phyloP scores from a whole-genome alignment of 2,113 vertebrate genomes.

The Hucho hucho region DNA sequence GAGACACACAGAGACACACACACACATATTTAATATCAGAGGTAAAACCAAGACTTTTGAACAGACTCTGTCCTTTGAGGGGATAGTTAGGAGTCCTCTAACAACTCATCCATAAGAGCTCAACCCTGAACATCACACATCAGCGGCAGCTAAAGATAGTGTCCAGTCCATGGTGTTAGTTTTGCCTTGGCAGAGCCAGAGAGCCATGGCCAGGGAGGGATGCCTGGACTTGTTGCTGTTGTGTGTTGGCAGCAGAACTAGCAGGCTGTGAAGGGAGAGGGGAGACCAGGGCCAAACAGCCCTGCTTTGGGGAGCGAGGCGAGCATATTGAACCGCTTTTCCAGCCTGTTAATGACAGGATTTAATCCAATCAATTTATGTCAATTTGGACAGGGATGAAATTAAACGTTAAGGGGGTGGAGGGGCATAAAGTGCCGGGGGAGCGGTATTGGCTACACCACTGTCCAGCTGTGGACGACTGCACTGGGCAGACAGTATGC shows the following conservation, averaged over 20 bases:
- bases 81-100: background rate
- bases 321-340: slow-evolving; percentile 75
- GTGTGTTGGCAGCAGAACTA: slow-evolving; percentile 66
- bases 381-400: slow-evolving; percentile 70
- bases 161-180: slow-evolving; percentile 66
- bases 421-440: slow-evolving; percentile 66
- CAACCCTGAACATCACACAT: no score
- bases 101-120: no score
- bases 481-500: slow-evolving; percentile 67
- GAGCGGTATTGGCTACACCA: slow-evolving; percentile 68
- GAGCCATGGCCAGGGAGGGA: slow-evolving; percentile 37
- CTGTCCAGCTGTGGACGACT: slow-evolving; percentile 73
- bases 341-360: slow-evolving; percentile 76
- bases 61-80: background rate
- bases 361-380: slow-evolving; percentile 78
- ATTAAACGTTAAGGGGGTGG: slow-evolving; percentile 59
- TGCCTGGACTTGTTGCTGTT: slow-evolving; percentile 64
- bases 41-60: background rate
- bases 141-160: slow-evolving; percentile 31
- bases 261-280: slow-evolving; percentile 65
- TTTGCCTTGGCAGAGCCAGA: slow-evolving; percentile 50
- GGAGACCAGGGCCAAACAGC: slow-evolving; percentile 62
- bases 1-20: slow-evolving; percentile 4
- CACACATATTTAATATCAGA: background rate
- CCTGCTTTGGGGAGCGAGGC: slow-evolving; percentile 65